These are phyloP conservation scores for Lepidocyrtoides sp. DNA, from an alignment of 2,888 invertebrate genomes.

Conservation along the genomic window DNA sequence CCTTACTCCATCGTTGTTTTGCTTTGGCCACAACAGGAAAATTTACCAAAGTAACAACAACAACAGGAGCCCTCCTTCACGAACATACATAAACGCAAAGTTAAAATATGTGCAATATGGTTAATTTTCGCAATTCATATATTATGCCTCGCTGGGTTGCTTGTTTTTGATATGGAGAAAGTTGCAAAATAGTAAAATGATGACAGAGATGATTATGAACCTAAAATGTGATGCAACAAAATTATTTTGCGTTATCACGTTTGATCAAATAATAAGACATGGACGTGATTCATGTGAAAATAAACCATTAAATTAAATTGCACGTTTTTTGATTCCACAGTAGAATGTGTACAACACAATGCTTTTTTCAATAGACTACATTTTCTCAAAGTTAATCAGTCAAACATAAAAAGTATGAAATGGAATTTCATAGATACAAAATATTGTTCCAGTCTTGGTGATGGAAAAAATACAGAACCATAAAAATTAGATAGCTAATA, in stretches of 20 bases:
- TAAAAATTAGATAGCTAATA: too few species aligned
- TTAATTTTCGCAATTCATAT: not conserved
- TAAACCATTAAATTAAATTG: not conserved
- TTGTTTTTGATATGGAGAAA: not conserved
- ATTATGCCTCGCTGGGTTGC: not conserved
- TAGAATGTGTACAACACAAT: too few species aligned
- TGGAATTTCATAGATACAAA: too few species aligned
- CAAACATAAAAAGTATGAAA: too few species aligned
- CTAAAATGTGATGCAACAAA: not conserved
- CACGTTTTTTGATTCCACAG: too few species aligned
- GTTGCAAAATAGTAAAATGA: not conserved
- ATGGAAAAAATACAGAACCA: too few species aligned
- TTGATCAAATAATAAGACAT: slow-evolving; percentile 2
- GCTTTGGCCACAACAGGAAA: not conserved
- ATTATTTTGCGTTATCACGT: not conserved
- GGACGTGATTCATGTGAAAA: not conserved
- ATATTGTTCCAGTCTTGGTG: too few species aligned
- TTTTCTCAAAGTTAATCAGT: too few species aligned
- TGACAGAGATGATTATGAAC: not conserved
- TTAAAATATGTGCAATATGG: not conserved
- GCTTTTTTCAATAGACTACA: too few species aligned
- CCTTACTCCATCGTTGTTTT: not conserved
- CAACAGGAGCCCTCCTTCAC: not conserved
- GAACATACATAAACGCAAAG: not conserved
- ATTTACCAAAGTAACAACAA: not conserved